Evolutionary conservation across 2,888 invertebrate species (phyloP).

Genomic region (Neria commutata): DNA sequence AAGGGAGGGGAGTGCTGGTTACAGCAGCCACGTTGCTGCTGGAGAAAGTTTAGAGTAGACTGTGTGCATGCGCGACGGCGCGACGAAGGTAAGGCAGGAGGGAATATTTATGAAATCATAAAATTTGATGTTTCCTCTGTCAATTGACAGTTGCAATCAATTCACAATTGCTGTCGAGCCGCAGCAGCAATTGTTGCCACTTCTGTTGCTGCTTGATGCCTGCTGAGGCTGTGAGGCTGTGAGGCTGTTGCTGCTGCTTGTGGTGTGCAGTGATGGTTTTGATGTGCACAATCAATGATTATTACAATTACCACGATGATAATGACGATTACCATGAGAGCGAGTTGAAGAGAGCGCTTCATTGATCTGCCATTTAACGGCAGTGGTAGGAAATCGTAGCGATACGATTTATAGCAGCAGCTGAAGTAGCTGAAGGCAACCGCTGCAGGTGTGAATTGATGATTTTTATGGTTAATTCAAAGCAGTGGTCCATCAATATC

Average conservation of each 20-base stretch:
- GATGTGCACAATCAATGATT: constrained; percentile 27
- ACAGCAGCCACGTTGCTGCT: too few species aligned
- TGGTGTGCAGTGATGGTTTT: constrained; percentile 48
- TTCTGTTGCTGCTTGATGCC: neutral
- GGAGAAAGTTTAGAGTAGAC: too few species aligned
- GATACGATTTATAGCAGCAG: too few species aligned
- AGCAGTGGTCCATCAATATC: constrained; percentile 27
- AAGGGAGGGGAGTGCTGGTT: too few species aligned
- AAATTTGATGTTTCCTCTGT: constrained; percentile 60
- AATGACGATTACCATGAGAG: constrained; percentile 37
- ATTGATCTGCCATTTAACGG: constrained; percentile 4
- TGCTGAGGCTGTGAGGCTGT: constrained; percentile 16
- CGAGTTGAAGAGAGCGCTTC: too few species aligned
- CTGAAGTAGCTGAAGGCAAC: too few species aligned
- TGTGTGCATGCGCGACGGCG: too few species aligned
- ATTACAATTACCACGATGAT: constrained; percentile 47
- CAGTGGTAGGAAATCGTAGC: too few species aligned
- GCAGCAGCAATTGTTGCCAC: constrained; percentile 21
- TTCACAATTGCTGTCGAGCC: constrained; percentile 31
- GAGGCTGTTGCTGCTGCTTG: constrained; percentile 48
- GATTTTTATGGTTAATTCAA: constrained; percentile 30
- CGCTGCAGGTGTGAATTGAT: constrained; percentile 30
- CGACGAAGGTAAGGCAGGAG: too few species aligned
- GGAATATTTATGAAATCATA: constrained; percentile 60
- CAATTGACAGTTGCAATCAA: constrained; percentile 46